These are phyloP conservation scores for Heteropelma amictum DNA, from an alignment of 2,888 invertebrate genomes.

Conservation along the genomic window DNA sequence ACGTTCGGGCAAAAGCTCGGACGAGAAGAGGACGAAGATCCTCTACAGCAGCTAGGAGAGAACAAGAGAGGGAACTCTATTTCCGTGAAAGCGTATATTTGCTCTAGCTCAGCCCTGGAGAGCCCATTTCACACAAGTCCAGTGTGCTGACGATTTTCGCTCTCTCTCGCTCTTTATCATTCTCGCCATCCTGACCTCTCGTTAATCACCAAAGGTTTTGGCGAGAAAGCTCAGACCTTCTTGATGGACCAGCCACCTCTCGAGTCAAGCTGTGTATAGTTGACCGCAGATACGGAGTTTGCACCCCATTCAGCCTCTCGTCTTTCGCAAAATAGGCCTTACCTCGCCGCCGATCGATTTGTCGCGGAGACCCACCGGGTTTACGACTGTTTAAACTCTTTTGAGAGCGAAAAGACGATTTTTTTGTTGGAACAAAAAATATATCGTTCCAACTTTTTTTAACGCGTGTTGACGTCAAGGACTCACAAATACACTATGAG, in stretches of 20 bases:
- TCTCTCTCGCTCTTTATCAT: constrained; percentile 9
- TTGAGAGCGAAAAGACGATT: constrained; percentile 21
- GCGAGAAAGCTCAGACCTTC: constrained; percentile 58
- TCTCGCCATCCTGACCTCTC: constrained; percentile 69
- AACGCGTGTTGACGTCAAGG: too few species aligned
- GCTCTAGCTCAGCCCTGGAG: constrained; percentile 29
- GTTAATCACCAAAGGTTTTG: constrained; percentile 77
- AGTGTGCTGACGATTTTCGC: constrained; percentile 1
- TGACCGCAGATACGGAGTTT: constrained; percentile 74
- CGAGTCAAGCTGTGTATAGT: constrained; percentile 73
- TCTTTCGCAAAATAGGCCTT: constrained; percentile 39
- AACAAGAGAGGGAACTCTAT: constrained; percentile 41
- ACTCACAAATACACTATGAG: too few species aligned
- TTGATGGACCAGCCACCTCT: constrained; percentile 58
- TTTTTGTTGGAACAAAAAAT: constrained; percentile 1
- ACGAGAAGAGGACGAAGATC: constrained; percentile 30
- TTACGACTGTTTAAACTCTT: not conserved
- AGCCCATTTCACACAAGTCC: constrained; percentile 19
- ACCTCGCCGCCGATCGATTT: constrained; percentile 40
- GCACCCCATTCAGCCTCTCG: constrained; percentile 29
- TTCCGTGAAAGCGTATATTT: constrained; percentile 53
- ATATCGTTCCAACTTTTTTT: not conserved
- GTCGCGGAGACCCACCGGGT: not conserved
- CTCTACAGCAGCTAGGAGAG: not conserved
- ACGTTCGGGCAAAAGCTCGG: constrained; percentile 35